Conservation (phyloP, 2,113 vertebrate genomes). For the Camelus bactrianus region DNA sequence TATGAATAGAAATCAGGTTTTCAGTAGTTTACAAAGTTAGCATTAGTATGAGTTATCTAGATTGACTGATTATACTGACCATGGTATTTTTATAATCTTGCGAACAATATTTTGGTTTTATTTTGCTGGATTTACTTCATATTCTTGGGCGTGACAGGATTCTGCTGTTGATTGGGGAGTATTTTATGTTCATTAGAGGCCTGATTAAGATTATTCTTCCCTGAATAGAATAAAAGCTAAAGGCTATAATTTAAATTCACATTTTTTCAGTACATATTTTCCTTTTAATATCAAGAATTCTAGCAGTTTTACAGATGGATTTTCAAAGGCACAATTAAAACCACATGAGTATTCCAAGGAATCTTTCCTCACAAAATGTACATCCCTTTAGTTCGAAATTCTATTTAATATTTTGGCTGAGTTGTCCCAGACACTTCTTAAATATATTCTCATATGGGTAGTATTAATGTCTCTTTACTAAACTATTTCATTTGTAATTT, state of each 20-base stretch:
- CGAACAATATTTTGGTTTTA: not conserved
- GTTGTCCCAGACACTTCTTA: not conserved
- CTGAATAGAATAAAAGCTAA: not conserved
- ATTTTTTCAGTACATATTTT: not conserved
- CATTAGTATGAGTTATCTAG: not conserved
- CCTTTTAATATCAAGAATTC: not conserved
- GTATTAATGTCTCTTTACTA: not conserved
- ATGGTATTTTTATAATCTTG: not conserved
- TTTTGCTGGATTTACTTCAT: not conserved
- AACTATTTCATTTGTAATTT: constrained; percentile 39
- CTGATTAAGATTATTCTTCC: constrained; percentile 33
- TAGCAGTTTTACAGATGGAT: not conserved
- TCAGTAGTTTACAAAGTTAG: not conserved
- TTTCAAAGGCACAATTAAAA: not conserved
- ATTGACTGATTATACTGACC: not conserved
- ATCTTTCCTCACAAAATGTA: not conserved
- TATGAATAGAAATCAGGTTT: not conserved
- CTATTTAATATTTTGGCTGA: not conserved
- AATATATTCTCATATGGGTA: constrained; percentile 13
- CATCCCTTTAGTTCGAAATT: not conserved
- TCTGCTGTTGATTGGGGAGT: not conserved
- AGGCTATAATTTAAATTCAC: not conserved
- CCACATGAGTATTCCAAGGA: not conserved
- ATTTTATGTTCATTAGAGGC: not conserved
- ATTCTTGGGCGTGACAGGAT: not conserved